Percentiles rank a stretch among this genome's conserved stretches.
Evolutionary conservation across 1,140 invertebrate species (phyloP).

Genomic region (Caenorhabditis elegans): DNA sequence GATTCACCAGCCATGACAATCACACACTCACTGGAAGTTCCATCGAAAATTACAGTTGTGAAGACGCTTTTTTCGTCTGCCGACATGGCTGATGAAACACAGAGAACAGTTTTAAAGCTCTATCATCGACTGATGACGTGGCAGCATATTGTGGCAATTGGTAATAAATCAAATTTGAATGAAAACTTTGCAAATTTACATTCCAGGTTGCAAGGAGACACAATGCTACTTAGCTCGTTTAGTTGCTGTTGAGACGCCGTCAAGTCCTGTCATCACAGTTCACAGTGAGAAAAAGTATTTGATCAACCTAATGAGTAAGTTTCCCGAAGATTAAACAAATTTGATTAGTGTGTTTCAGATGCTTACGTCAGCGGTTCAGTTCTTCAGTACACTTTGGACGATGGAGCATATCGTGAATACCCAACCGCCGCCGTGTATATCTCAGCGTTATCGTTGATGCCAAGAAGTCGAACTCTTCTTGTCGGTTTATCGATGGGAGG

Average conservation of each 20-base stretch:
- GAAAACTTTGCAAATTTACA: no score
- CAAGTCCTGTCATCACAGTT: background rate
- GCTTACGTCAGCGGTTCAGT: background rate
- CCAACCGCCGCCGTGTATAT: background rate
- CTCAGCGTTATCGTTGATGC: background rate
- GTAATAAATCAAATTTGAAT: no score
- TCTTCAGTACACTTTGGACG: background rate
- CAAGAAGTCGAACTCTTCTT: slow-evolving; percentile 12
- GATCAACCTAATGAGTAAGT: background rate
- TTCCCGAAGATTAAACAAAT: no score
- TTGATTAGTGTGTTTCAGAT: background rate
- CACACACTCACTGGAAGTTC: background rate
- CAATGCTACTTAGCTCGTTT: background rate
- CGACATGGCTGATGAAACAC: background rate
- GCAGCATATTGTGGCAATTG: background rate
- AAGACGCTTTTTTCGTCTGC: background rate
- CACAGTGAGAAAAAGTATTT: background rate
- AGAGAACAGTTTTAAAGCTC: background rate
- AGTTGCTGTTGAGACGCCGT: background rate
- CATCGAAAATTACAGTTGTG: background rate
- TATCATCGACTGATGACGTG: slow-evolving; percentile 6
- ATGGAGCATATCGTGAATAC: background rate
- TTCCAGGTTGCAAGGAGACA: background rate
- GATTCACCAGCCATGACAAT: background rate
- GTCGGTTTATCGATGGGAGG: slow-evolving; percentile 2